Base-by-base conservation (phyloP, 2,797 vertebrate genomes). In the Xenops minutus region DNA sequence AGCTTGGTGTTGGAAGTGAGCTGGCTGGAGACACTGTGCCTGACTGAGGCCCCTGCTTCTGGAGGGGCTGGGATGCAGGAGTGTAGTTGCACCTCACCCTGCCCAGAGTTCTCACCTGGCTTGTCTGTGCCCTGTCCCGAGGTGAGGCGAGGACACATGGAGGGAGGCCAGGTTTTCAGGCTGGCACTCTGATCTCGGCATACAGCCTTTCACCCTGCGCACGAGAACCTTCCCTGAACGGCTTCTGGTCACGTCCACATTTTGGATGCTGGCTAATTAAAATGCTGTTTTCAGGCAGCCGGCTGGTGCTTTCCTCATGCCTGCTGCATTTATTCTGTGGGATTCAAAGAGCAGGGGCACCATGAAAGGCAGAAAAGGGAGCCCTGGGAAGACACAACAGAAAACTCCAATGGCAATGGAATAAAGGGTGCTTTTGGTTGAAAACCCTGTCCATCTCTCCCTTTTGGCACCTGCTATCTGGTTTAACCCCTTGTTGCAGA, bases 181-280 rank as follows among this genome's bases (percentile, higher is more conserved):
- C 72, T 92, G 78, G 68, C 2, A 12, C 36, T 73, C 51, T 63
- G 79, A 41, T 77, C 87, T 71, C 0, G 0, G 61, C 22, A 16
- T 12, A 32, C 75, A 89, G 85, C 64, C 44, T 80, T 88, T 92
- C 79, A 68, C 55, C 36, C 36, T 18, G 39, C 3, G 22, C 66
- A 66, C 1, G 4, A 75, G 69, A 68, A 88, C 24, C 58, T 83
- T 77, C 51, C 73, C 48, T 83, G 66, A 73, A 51, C 88, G 79
- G 51, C 64, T 88, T 78, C 66, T 79, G 41, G 80, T 91, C 90
- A 87, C 4, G 4, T 87, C 79, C n/a, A 30, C 0, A 0, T 68
- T 87, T 89, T 68, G 69, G 73, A 73, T 73, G 59, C 58, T 66
- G 67, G 76, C 44, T 93, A 54, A 93, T 78, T 92, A 87, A 89